Evolutionary conservation across 2,797 vertebrate genomes (phyloP).

Genomic region (Neolamprologus multifasciatus): DNA sequence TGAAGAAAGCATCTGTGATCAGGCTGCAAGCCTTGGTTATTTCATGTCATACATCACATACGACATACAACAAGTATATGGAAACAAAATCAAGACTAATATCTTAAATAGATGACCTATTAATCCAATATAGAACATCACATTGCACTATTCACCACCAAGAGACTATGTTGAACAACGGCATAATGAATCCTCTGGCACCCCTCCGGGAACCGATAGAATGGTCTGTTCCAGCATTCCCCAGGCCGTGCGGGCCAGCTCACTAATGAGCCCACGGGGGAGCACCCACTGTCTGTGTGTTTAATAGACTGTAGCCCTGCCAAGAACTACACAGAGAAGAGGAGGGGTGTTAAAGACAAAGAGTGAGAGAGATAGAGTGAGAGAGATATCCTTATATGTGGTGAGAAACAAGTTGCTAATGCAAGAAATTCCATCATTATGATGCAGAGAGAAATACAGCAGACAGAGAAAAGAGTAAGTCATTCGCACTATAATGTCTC

Average conservation of each 20-base stretch:
- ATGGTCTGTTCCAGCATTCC: conserved; percentile 67
- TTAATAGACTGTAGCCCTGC: conserved; percentile 67
- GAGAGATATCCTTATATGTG: conserved; percentile 35
- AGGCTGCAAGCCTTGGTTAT: conserved; percentile 6
- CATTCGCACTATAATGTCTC: conserved; percentile 43
- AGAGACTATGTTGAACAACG: conserved; percentile 22
- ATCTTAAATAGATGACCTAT: conserved; percentile 42
- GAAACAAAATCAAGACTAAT: conserved; percentile 37
- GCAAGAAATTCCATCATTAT: conserved; percentile 53
- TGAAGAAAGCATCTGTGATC: neutral
- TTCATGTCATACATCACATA: conserved; percentile 4
- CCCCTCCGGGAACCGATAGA: conserved; percentile 58
- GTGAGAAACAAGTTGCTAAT: conserved; percentile 54
- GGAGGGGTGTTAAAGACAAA: neutral
- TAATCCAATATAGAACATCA: conserved; percentile 58
- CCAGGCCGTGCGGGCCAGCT: conserved; percentile 54
- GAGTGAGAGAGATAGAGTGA: conserved; percentile 4
- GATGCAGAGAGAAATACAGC: conserved; percentile 44
- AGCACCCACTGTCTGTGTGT: conserved; percentile 61
- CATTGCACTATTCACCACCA: conserved; percentile 36
- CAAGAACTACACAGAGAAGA: conserved; percentile 58
- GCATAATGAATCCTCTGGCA: conserved; percentile 61
- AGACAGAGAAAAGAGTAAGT: conserved; percentile 32
- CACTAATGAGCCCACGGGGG: conserved; percentile 76
- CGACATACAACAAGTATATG: neutral